These are phyloP conservation scores for Electrophaes corylata DNA, from an alignment of 2,888 invertebrate genomes.

Conservation along the genomic window DNA sequence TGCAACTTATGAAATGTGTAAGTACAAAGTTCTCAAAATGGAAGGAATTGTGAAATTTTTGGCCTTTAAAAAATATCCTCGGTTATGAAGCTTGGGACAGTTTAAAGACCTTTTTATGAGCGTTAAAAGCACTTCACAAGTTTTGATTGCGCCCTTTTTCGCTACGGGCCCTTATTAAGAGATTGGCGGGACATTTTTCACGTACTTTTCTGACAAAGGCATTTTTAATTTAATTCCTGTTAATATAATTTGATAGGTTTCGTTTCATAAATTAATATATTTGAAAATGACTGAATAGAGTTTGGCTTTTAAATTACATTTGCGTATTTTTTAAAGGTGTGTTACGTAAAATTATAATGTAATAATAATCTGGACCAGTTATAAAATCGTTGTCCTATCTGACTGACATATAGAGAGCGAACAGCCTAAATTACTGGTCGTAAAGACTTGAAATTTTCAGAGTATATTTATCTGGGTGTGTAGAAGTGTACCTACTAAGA, in stretches of 20 bases:
- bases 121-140: constrained; percentile 56
- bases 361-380: too few relatives aligned
- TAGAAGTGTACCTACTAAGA: too few relatives aligned
- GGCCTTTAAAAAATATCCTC: constrained; percentile 54
- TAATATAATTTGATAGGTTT: constrained; percentile 47
- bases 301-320: too few relatives aligned
- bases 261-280: constrained; percentile 41
- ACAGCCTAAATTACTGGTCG: too few relatives aligned
- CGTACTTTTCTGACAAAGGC: constrained; percentile 45
- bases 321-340: too few relatives aligned
- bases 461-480: too few relatives aligned
- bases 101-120: constrained; percentile 64
- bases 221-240: constrained; percentile 52
- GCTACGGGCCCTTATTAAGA: constrained; percentile 62
- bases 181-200: constrained; percentile 54
- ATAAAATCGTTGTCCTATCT: too few relatives aligned
- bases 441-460: too few relatives aligned
- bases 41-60: constrained; percentile 57
- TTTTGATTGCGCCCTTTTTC: constrained; percentile 61
- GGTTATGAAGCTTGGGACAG: constrained; percentile 58
- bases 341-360: too few relatives aligned
- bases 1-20: constrained; percentile 46
- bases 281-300: not conserved
- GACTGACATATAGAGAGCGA: too few relatives aligned
- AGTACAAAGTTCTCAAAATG: constrained; percentile 46